These are phyloP conservation scores for Aleiodes alternator DNA, from an alignment of 2,888 invertebrate genomes.

Conservation along the genomic window DNA sequence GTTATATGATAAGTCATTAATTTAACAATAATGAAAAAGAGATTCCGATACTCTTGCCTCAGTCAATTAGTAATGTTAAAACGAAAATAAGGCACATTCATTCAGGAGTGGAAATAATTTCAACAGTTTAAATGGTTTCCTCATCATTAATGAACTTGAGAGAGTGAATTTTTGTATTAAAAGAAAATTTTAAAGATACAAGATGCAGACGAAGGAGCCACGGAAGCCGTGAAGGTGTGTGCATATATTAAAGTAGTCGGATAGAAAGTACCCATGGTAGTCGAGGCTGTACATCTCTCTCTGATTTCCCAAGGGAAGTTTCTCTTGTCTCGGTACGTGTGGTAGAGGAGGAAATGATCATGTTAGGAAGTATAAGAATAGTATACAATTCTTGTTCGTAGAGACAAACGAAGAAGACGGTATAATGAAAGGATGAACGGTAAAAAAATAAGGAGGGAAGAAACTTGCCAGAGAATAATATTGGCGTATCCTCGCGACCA, in stretches of 20 bases:
- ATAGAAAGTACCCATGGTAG: constrained; percentile 15
- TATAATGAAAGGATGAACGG: constrained; percentile 24
- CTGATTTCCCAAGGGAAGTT: constrained; percentile 70
- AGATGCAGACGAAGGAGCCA: background rate
- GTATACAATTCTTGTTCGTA: background rate
- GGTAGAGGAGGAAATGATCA: constrained; percentile 5
- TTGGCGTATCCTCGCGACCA: constrained; percentile 57
- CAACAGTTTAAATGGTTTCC: too few species aligned
- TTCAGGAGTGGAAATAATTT: too few species aligned
- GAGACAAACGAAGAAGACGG: background rate
- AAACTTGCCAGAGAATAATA: constrained; percentile 22
- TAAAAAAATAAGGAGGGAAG: constrained; percentile 28
- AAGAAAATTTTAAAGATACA: too few species aligned
- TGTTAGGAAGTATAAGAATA: constrained; percentile 10
- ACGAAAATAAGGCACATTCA: too few species aligned
- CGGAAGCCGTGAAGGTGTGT: constrained; percentile 2
- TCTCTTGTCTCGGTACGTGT: constrained; percentile 52
- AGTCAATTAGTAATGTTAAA: too few species aligned
- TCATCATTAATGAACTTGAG: too few species aligned
- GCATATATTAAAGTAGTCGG: constrained; percentile 24
- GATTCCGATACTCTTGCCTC: too few species aligned
- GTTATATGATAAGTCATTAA: constrained; percentile 17
- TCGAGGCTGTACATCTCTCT: constrained; percentile 70
- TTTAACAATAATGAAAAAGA: background rate
- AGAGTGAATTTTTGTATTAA: too few species aligned